Conservation (phyloP, 2,888 invertebrate species). For the Scaptomyza parva region DNA sequence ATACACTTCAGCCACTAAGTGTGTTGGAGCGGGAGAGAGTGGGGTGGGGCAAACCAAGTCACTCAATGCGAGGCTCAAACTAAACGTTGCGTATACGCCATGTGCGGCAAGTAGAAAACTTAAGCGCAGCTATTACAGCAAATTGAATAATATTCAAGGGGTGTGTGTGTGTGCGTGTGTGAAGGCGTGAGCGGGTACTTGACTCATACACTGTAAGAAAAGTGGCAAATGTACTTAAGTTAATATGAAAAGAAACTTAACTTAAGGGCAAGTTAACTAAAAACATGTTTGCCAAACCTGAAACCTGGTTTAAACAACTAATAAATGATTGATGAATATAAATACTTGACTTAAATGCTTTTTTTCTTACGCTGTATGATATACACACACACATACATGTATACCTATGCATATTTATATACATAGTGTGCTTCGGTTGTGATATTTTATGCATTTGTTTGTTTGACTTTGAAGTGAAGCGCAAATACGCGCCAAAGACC, state of each 20-base stretch:
- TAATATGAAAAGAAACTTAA: not conserved
- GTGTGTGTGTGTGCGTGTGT: constrained; percentile 1
- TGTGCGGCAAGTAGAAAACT: constrained; percentile 51
- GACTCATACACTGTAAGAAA: not conserved
- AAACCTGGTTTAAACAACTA: too few relatives aligned
- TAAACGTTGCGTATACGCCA: constrained; percentile 72
- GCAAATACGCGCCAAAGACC: constrained; percentile 45
- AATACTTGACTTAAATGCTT: not conserved
- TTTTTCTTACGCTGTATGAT: too few relatives aligned
- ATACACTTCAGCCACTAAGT: constrained; percentile 70
- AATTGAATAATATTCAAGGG: constrained; percentile 74
- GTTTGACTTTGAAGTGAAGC: constrained; percentile 69
- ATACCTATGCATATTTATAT: constrained; percentile 8
- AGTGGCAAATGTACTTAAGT: not conserved
- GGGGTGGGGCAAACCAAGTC: constrained; percentile 13
- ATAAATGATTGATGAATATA: too few relatives aligned
- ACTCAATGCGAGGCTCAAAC: constrained; percentile 19
- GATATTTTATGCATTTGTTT: constrained; percentile 75
- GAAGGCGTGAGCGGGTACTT: constrained; percentile 2
- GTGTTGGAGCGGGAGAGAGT: constrained; percentile 6
- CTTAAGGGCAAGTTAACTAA: not conserved
- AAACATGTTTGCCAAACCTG: too few relatives aligned
- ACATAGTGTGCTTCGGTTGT: constrained; percentile 20
- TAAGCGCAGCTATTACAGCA: constrained; percentile 76
- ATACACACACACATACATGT: not conserved